Conservation (phyloP, 2,888 invertebrate genomes). For the Venustoraphidia nigricollis region DNA sequence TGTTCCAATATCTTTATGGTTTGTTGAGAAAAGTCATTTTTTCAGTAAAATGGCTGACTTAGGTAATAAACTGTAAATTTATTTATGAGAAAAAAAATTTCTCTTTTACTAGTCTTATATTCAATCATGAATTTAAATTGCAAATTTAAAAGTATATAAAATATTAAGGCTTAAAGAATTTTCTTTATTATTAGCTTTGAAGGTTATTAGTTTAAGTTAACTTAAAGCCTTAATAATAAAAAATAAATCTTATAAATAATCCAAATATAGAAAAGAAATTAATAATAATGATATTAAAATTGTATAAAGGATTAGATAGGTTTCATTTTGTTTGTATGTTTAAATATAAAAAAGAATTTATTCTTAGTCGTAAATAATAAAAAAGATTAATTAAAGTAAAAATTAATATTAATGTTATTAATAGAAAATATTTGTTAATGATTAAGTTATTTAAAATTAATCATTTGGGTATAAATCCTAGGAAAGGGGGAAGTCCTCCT, state of each 20-base stretch:
- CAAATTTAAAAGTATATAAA: slow-evolving; percentile 37
- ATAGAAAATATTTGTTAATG: slow-evolving; percentile 26
- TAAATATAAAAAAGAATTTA: slow-evolving; percentile 18
- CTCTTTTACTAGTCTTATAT: slow-evolving; percentile 31
- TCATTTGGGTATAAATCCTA: slow-evolving; percentile 48
- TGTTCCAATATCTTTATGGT: slow-evolving; percentile 65
- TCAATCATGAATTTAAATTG: slow-evolving; percentile 44
- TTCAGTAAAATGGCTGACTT: slow-evolving; percentile 45
- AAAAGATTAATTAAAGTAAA: slow-evolving; percentile 37
- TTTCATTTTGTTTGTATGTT: not conserved
- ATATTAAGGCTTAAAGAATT: slow-evolving; percentile 40
- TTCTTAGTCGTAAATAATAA: slow-evolving; percentile 38
- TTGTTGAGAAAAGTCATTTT: slow-evolving; percentile 54
- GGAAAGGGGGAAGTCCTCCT: slow-evolving; percentile 40
- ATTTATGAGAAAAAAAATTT: slow-evolving; percentile 34
- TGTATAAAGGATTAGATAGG: slow-evolving; percentile 8
- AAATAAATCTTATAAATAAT: slow-evolving; percentile 8
- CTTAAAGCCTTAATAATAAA: slow-evolving; percentile 34
- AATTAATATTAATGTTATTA: slow-evolving; percentile 32
- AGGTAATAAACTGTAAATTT: slow-evolving; percentile 51
- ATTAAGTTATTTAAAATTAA: slow-evolving; percentile 36
- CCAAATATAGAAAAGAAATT: slow-evolving; percentile 16
- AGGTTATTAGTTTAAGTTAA: slow-evolving; percentile 42
- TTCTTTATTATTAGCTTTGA: slow-evolving; percentile 44
- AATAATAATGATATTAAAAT: slow-evolving; percentile 8